A percentile compares a stretch with the other conserved stretches of the same genome.
Conservation (phyloP, 2,888 invertebrate genomes). For the Melangyna quadrimaculata region DNA sequence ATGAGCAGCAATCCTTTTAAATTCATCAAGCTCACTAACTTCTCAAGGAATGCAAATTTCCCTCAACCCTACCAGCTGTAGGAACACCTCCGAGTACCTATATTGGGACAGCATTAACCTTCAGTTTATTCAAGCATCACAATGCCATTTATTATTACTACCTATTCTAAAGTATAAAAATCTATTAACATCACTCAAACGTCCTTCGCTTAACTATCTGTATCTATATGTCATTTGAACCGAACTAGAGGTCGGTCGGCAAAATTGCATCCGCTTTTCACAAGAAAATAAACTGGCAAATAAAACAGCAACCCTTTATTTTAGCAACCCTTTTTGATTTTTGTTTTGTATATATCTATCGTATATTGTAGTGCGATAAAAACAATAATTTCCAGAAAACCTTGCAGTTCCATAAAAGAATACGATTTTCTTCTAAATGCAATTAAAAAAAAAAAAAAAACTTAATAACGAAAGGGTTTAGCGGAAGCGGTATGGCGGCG, state of each 20-base stretch:
- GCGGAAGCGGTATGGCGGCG: not conserved
- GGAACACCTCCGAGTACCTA: too few relatives aligned
- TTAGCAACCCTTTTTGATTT: slow-evolving; percentile 34
- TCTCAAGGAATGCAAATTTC: slow-evolving; percentile 8
- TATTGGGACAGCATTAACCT: slow-evolving; percentile 14
- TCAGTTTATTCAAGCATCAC: slow-evolving; percentile 36
- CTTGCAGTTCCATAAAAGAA: not conserved
- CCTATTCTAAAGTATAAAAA: slow-evolving; percentile 15
- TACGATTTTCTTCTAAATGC: not conserved
- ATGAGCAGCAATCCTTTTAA: not conserved
- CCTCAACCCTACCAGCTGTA: not conserved
- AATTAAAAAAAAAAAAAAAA: not conserved
- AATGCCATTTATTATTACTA: slow-evolving; percentile 26
- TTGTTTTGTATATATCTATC: not conserved
- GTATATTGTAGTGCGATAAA: not conserved
- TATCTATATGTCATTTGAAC: not conserved
- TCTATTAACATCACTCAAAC: slow-evolving; percentile 13
- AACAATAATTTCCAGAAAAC: not conserved
- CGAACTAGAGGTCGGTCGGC: not conserved
- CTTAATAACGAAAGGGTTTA: slow-evolving; percentile 42
- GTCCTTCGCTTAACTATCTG: slow-evolving; percentile 43
- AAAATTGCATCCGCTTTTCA: slow-evolving; percentile 51
- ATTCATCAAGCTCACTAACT: not conserved
- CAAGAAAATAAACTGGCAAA: slow-evolving; percentile 12
- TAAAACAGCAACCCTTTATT: slow-evolving; percentile 9